A percentile compares a stretch with the other conserved stretches of the same genome.
Evolutionary conservation across 2,888 invertebrate species (phyloP).

Genomic region (Thysanoteuthis rhombus): DNA sequence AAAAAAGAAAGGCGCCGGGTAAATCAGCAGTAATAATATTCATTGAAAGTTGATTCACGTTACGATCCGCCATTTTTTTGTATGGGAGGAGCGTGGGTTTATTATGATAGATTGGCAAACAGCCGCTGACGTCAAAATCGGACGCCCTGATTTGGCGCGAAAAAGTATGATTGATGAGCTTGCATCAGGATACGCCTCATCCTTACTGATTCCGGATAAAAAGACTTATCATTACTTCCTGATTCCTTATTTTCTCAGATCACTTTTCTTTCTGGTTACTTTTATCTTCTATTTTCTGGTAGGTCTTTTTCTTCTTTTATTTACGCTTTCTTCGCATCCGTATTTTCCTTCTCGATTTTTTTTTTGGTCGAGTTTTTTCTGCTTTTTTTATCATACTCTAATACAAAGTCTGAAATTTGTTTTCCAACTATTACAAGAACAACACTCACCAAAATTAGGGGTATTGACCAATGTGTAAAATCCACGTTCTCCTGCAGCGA

Average conservation of each 20-base stretch:
- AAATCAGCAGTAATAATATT: not conserved
- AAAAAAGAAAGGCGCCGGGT: not conserved
- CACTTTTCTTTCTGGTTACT: not conserved
- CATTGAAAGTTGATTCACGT: conserved; percentile 12
- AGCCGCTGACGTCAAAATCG: not conserved
- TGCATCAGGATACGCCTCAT: not conserved
- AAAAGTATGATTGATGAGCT: not conserved
- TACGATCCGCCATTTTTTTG: not conserved
- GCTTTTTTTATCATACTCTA: too few species aligned
- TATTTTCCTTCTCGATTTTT: not conserved
- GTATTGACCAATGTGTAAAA: too few species aligned
- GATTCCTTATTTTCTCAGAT: not conserved
- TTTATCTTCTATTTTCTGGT: not conserved
- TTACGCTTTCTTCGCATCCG: not conserved
- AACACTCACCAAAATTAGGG: too few species aligned
- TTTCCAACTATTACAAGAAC: too few species aligned
- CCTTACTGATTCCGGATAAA: not conserved
- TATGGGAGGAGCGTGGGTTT: not conserved
- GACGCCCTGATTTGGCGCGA: not conserved
- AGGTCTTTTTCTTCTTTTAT: not conserved
- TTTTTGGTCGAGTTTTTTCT: too few species aligned
- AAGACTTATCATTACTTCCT: not conserved
- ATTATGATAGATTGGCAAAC: conserved; percentile 12
- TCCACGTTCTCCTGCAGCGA: too few species aligned
- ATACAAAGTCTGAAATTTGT: too few species aligned